Conservation (phyloP, 2,113 vertebrate species). For the Lampris incognitus region DNA sequence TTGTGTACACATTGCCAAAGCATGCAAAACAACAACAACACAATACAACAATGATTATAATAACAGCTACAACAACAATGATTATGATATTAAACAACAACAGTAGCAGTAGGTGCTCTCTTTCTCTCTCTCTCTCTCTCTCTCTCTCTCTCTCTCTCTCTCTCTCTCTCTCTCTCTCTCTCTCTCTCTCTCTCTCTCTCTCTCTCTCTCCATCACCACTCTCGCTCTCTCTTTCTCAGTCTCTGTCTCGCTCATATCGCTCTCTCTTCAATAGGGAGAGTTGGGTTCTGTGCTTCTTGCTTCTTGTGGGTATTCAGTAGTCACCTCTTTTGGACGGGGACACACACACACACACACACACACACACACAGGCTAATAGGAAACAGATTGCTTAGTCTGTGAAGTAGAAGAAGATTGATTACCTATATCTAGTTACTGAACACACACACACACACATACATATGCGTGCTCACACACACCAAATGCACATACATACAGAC, state of each 20-base stretch:
- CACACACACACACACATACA: constrained; percentile 67
- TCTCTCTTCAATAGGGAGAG: constrained; percentile 16
- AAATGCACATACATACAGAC: constrained; percentile 18
- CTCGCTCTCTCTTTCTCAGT: neutral
- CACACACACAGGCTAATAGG: constrained; percentile 73
- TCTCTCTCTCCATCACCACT: constrained; percentile 18
- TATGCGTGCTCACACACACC: constrained; percentile 27
- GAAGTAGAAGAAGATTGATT: constrained; percentile 83
- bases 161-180: constrained; percentile 43
- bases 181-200: constrained; percentile 34
- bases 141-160: constrained; percentile 11
- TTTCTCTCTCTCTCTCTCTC: neutral
- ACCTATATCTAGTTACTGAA: constrained; percentile 83
- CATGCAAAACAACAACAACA: no score
- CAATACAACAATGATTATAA: no score
- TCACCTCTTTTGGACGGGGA: neutral
- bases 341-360: constrained; percentile 25
- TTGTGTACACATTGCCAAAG: no score
- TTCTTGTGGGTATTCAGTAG: constrained; percentile 51
- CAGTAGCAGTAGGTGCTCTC: no score
- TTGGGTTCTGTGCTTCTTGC: constrained; percentile 48
- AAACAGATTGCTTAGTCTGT: constrained; percentile 77
- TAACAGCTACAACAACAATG: no score
- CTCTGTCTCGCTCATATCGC: constrained; percentile 4
- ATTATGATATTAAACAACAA: no score